These are phyloP conservation scores for Melanotaenia pygmaea DNA, from an alignment of 2,797 vertebrate species.

Conservation along the genomic window DNA sequence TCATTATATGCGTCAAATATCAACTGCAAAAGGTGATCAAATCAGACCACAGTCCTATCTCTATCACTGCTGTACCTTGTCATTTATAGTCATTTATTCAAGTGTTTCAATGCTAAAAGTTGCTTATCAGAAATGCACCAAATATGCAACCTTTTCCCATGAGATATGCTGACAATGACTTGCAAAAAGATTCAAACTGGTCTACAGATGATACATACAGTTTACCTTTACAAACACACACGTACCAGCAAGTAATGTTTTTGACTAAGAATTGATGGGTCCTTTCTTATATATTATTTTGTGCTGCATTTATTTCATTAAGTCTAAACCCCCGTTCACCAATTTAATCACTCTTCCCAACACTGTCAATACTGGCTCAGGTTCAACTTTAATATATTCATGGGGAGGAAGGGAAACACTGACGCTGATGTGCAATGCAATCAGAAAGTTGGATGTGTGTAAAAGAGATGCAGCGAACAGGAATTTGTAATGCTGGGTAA, in stretches of 20 bases:
- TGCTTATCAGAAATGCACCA: not conserved
- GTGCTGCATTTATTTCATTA: conserved; percentile 44
- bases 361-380: conserved; percentile 47
- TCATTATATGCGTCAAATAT: too few species aligned
- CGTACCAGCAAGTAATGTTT: conserved; percentile 22
- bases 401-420: conserved; percentile 42
- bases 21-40: not conserved
- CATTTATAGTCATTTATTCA: not conserved
- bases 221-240: conserved; percentile 36
- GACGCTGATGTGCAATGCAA: conserved; percentile 26
- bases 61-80: not conserved
- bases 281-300: conserved; percentile 41
- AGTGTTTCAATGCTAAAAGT: too few species aligned
- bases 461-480: conserved; percentile 75
- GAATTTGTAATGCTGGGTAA: conserved; percentile 71
- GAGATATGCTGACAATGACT: too few species aligned
- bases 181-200: not conserved
- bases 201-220: not conserved
- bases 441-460: conserved; percentile 47
- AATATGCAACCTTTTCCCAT: not conserved
- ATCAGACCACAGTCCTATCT: not conserved
- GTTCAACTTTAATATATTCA: conserved; percentile 63
- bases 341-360: conserved; percentile 67
- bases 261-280: conserved; percentile 33
- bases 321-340: conserved; percentile 48